Evolutionary conservation across 1,140 invertebrate species (phyloP), one percentile per base, ranked within the genome.

Genomic region (Harlomillsia oculata): DNA sequence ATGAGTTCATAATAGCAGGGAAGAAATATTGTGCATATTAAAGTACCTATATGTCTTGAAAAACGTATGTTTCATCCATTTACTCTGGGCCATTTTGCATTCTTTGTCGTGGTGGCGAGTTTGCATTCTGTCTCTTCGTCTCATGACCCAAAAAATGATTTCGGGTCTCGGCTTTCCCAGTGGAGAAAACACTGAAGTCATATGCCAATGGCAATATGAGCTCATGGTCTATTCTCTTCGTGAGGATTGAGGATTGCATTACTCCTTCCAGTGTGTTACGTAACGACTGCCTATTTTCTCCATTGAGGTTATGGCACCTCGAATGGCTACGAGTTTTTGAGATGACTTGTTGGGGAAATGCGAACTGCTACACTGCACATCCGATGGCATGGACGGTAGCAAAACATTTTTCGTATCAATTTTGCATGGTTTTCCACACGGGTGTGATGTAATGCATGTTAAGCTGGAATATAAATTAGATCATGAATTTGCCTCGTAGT

Each of bases 381-480:
- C n/a, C n/a, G n/a, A n/a, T n/a, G n/a, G 28, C 20, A 30, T 32
- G 30, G 21, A 20, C 45, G 30, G 2, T 30, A 20, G 45, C 30
- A 48, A 30, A 39, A 20, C 36, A 32, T 54, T 43, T 53, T 53
- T 53, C 37, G 28, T 43, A 53, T 41, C 34, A 53, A 40, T 41
- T 43, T 30, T 53, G 39, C 40, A 41, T 23, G 20, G 37, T 21
- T 51, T 51, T 25, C 28, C 20, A 13, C 26, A 25, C 28, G 34
- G 18, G 26, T 29, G 49, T 51, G 34, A 48, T 32, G 34, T 30
- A 48, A 48, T 48, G 45, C 28, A 21, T 30, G 29, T 53, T 53
- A 32, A 40, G 28, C 39, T 41, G 28, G 51, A 54, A 44, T 54
- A 44, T 45, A 45, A 54, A 54, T 54, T 41, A 45, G 52, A 54